Evolutionary conservation across 2,888 invertebrate species (phyloP).

Genomic region (Clitarchus hookeri): DNA sequence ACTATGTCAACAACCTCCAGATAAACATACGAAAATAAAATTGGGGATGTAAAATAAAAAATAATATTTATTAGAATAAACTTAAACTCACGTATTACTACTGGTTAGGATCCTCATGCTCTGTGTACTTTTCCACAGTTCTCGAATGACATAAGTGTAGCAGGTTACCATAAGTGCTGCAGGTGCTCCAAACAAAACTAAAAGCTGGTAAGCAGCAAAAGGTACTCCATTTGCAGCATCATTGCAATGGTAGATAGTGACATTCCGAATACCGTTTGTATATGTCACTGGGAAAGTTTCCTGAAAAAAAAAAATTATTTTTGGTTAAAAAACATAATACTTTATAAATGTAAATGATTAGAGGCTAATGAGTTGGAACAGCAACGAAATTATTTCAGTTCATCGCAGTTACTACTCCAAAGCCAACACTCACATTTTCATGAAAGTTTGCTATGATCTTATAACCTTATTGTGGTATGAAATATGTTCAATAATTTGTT

Average conservation of each 20-base stretch:
- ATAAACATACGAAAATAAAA: too few species aligned
- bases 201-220: constrained; percentile 51
- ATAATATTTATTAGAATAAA: too few species aligned
- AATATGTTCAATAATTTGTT: too few species aligned
- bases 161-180: constrained; percentile 53
- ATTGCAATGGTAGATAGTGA: constrained; percentile 52
- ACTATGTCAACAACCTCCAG: too few species aligned
- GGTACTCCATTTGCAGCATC: constrained; percentile 45
- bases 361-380: too few species aligned
- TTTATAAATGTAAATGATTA: too few species aligned
- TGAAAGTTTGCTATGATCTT: too few species aligned
- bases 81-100: constrained; percentile 26
- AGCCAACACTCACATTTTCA: too few species aligned
- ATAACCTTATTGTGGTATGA: too few species aligned
- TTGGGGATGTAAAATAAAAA: too few species aligned
- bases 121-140: constrained; percentile 53
- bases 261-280: constrained; percentile 50
- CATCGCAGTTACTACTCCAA: too few species aligned
- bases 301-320: constrained; percentile 43
- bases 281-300: constrained; percentile 47
- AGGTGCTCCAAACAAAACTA: constrained; percentile 52
- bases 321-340: background rate
- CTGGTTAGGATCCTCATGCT: constrained; percentile 53
- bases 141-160: constrained; percentile 53
- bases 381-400: too few species aligned